Evolutionary conservation across 1,140 invertebrate genomes (phyloP), one percentile per base, ranked within the genome.

Genomic region (Cydia fagiglandana): DNA sequence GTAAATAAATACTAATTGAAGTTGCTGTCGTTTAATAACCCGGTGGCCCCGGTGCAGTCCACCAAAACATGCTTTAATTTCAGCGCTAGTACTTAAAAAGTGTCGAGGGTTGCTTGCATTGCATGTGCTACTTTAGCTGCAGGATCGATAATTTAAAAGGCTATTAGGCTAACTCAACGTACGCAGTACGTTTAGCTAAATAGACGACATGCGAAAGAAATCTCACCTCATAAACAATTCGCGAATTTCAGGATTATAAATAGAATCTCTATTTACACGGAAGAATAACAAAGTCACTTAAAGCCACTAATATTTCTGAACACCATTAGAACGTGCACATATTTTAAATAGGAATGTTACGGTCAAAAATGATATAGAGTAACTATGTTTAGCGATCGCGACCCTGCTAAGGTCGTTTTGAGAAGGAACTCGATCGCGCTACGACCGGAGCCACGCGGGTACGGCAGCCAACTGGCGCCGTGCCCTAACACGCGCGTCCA

Each of bases 401-500:
- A 81, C 78, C 81, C 80, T 75, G 79, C 73, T 13, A 53, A 84
- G 81, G 81, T 84, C 79, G 82, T 79, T 76, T 64, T 47, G 80
- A 73, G 64, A 82, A 81, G 78, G 78, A 78, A 85, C 84, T 80
- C 79, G 79, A 76, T 66, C 78, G 79, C 77, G 47, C 77, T 74
- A 75, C 87, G 83, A 87, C 88, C 84, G 84, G 80, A 78, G 79
- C 81, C 84, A 78, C 78, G 83, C 83, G 80, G 85, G 85, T 80
- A 73, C 83, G 83, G 82, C 81, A 80, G 88, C 90, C 90, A 91
- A 90, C 90, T 91, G 90, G 90, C 90, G 90, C 64, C 76, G 88
- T 91, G 90, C 90, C 90, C 87, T 88, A 83, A 81, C 83, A 82
- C 83, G 76, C 80, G 73, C 75, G 70, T 74, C 76, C 79, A 74